Evolutionary conservation across 2,113 vertebrate species (phyloP).

Genomic region (Egretta garzetta): DNA sequence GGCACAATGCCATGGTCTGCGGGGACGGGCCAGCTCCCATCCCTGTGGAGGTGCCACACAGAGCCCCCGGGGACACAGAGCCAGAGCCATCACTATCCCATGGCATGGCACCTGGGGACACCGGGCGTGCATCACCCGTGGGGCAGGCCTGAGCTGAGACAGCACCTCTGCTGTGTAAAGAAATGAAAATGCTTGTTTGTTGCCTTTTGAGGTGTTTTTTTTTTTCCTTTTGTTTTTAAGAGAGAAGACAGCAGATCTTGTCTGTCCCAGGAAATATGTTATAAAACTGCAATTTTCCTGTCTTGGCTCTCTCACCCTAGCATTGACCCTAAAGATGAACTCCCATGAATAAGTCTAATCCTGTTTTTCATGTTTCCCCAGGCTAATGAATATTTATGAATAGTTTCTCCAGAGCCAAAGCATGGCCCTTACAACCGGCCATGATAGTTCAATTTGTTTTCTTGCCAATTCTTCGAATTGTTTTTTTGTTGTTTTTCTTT

Average conservation of each 20-base stretch:
- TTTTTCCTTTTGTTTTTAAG: neutral
- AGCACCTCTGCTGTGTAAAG: neutral
- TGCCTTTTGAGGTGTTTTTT: neutral
- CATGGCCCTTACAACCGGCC: neutral
- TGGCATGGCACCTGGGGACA: fast-evolving
- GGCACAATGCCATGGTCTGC: fast-evolving
- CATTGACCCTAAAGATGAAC: constrained; percentile 53
- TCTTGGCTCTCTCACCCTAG: constrained; percentile 44
- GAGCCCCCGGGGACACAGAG: neutral
- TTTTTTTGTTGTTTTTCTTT: constrained; percentile 41
- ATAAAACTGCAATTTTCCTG: constrained; percentile 49
- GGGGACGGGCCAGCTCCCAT: neutral
- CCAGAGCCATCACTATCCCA: neutral
- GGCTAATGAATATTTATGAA: constrained; percentile 60
- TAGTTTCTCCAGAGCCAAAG: constrained; percentile 46
- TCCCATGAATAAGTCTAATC: constrained; percentile 55
- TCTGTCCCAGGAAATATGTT: constrained; percentile 18
- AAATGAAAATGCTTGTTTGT: neutral
- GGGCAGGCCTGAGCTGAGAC: neutral
- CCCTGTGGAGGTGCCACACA: neutral
- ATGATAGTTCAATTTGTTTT: constrained; percentile 45
- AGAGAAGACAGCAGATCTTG: constrained; percentile 8
- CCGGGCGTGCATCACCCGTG: fast-evolving
- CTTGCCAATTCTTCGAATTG: constrained; percentile 43
- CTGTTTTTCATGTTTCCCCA: constrained; percentile 38